phyloP scores from a whole-genome alignment of 2,113 vertebrate species.

The Porphyrio hochstetteri region DNA sequence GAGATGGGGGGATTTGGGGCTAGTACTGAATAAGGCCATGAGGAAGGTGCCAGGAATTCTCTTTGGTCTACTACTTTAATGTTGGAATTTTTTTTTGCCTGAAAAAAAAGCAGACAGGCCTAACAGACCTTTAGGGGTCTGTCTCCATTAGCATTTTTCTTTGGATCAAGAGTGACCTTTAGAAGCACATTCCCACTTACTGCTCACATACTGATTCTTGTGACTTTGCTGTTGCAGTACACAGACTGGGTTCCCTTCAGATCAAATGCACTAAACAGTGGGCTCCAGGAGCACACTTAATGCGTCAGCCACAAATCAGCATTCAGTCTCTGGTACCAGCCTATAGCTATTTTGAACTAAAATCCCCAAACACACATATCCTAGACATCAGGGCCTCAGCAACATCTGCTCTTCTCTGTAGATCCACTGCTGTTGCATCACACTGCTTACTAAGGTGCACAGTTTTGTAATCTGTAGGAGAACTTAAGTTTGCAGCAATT shows the following conservation, averaged over 20 bases:
- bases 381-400: background rate
- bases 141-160: background rate
- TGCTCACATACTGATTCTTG: background rate
- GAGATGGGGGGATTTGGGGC: background rate
- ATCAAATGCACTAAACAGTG: background rate
- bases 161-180: background rate
- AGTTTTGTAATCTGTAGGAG: background rate
- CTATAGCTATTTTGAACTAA: background rate
- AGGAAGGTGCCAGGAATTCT: background rate
- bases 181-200: background rate
- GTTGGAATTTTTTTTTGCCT: background rate
- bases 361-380: background rate
- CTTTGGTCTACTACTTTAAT: background rate
- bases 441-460: fast-evolving
- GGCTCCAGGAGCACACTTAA: background rate
- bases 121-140: background rate
- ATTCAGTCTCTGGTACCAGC: background rate
- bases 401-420: background rate
- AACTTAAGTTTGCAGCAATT: background rate
- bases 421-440: background rate
- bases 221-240: background rate
- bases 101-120: background rate
- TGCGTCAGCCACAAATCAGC: background rate
- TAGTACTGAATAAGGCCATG: background rate
- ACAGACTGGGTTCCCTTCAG: background rate